Base-by-base conservation (phyloP, 2,888 invertebrate species). In the Dasysyrphus tricinctus region DNA sequence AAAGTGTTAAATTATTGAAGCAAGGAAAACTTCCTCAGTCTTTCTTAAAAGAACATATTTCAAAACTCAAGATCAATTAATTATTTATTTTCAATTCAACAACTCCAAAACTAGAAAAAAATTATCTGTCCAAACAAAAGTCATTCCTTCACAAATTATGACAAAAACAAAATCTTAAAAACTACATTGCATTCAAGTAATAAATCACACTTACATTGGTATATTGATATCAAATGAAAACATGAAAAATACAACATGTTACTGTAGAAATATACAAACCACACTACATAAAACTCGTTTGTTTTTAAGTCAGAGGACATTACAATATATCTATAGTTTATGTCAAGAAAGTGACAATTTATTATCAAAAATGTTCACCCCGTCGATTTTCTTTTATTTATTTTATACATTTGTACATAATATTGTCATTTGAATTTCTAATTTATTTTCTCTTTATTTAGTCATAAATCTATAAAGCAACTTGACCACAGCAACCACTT, bases 291-390 rank as follows among this genome's bases (percentile, higher is more conserved):
- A 24, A 24, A 24, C 24, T 24, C 24, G 24, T 24, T 24, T 24
- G 24, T 24, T 24, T 24, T 2, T 1, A 24, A 24, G 3, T 24
- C 24, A 24, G 24, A 5, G 47, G 8, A n/a, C 5, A 16, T 16
- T 47, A 47, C 47, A 47, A 24, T 24, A 47, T 47, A 16, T 47
- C 47, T 6, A 16, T 47, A 47, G 47, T 47, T 47, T 16, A 8
- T 47, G 47, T 47, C 47, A 47, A 16, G n/a, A 47, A 47, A 47
- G 47, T 47, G 47, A 47, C 47, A 47, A 47, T 47, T 47, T 47
- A 47, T 47, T 47, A 47, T 47, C 47, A 47, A 12, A n/a, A 47
- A 47, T 16, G n/a, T 47, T 47, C 47, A 47, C 8, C 47, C 47
- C 16, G 47, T 47, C 8, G 44, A 12, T 8, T 47, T 47, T 9